Evolutionary conservation across 2,888 invertebrate species (phyloP), one percentile per base, ranked within the genome.

Genomic region (Nemotelus pantherinus): DNA sequence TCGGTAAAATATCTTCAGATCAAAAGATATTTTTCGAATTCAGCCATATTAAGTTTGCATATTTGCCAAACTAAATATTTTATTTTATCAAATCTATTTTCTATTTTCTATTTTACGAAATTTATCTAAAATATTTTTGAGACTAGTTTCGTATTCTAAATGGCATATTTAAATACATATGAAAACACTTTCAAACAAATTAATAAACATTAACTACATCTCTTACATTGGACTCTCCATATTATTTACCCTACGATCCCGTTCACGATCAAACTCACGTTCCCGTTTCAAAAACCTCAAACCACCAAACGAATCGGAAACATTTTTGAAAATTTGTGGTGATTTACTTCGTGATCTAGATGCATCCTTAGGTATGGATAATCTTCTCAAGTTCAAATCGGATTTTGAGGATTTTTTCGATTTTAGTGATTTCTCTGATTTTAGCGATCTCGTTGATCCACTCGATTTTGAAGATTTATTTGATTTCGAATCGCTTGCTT

Each of bases 141-240:
- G 25, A 25, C 25, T 25, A 25, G 25, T 25, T 25, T 25, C 25
- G 25, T 25, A 25, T 25, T 25, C 25, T 25, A 25, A 25, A 25
- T 25, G 25, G 25, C 1, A 25, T 25, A 25, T 25, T 25, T 25
- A 25, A 25, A 25, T 25, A 25, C 25, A 25, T 25, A 25, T 25
- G 25, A 25, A 25, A 25, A 25, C 25, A 25, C 25, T 25, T 25
- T 25, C 25, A 25, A 25, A 25, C 25, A 25, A 25, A 25, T 25
- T 25, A 25, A 25, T 25, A 25, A 25, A 25, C 25, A 25, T 25
- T 25, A 25, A 25, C 25, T 25, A 25, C 25, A 25, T 25, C 25
- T 25, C 25, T 58, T 47, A 74, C 50, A 60, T 39, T 44, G 74
- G 63, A 74, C 74, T 74, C 41, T 74, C 74, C 63, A 60, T 63